Conservation (phyloP, 1,140 invertebrate genomes). For the Goniozus legneri region DNA sequence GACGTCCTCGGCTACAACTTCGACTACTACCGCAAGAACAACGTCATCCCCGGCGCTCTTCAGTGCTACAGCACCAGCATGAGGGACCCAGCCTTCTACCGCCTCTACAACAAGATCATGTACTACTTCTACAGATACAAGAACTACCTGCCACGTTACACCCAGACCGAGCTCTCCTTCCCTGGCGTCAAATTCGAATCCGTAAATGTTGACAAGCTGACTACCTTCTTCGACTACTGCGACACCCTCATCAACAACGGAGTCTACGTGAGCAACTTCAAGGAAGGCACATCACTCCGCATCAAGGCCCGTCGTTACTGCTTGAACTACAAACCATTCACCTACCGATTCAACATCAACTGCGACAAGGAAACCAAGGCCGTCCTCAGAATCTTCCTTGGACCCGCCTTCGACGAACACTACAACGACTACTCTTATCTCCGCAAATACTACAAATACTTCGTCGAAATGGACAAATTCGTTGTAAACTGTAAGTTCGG, state of each 20-base stretch:
- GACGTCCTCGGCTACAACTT: slow-evolving; percentile 43
- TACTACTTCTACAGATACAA: slow-evolving; percentile 50
- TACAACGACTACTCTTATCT: slow-evolving; percentile 29
- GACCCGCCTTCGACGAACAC: slow-evolving; percentile 42
- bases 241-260: slow-evolving; percentile 47
- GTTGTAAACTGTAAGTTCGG: slow-evolving; percentile 36
- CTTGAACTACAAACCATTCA: slow-evolving; percentile 67
- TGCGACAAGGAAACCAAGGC: slow-evolving; percentile 51
- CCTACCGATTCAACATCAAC: slow-evolving; percentile 54
- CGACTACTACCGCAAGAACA: slow-evolving; percentile 38
- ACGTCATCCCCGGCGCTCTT: slow-evolving; percentile 42
- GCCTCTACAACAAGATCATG: slow-evolving; percentile 51
- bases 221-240: slow-evolving; percentile 55
- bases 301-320: slow-evolving; percentile 51
- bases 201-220: slow-evolving; percentile 61
- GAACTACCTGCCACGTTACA: slow-evolving; percentile 38
- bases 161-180: slow-evolving; percentile 54
- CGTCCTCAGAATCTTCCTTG: slow-evolving; percentile 48
- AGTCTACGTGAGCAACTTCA: slow-evolving; percentile 45
- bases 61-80: slow-evolving; percentile 44
- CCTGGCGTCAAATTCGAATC: slow-evolving; percentile 62
- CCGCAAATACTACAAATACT: slow-evolving; percentile 44
- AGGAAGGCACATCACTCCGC: slow-evolving; percentile 36
- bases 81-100: slow-evolving; percentile 56
- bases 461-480: slow-evolving; percentile 54